Percentiles rank a stretch among this genome's conserved stretches.
Conservation (phyloP, 2,888 invertebrate species). For the Idaea biselata region DNA sequence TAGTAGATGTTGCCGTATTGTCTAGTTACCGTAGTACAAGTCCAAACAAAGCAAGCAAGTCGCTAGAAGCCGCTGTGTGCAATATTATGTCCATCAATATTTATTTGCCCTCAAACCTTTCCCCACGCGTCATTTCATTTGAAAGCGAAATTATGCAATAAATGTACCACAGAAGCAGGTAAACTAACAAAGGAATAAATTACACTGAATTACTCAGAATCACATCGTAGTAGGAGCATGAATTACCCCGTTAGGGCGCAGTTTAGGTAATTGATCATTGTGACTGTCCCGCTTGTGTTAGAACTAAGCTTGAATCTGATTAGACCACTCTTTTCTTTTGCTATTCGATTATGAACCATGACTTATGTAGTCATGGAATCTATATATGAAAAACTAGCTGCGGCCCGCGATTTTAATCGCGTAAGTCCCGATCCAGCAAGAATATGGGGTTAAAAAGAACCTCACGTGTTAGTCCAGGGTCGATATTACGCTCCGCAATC, state of each 20-base stretch:
- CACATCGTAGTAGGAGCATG: neutral
- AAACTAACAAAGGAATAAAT: slow-evolving; percentile 22
- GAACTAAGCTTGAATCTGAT: neutral
- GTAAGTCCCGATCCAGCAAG: too few species aligned
- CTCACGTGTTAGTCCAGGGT: too few species aligned
- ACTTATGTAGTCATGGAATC: too few species aligned
- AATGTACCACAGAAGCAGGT: slow-evolving; percentile 9
- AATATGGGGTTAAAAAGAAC: too few species aligned
- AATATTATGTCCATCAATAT: neutral
- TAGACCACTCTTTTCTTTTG: neutral
- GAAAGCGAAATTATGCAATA: slow-evolving; percentile 17
- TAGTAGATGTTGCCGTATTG: too few species aligned
- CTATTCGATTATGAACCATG: too few species aligned
- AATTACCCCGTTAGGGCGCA: neutral
- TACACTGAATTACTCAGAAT: slow-evolving; percentile 4
- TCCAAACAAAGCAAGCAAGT: too few species aligned
- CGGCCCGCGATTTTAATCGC: too few species aligned
- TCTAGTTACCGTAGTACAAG: too few species aligned
- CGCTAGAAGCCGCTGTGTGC: too few species aligned
- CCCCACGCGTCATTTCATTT: neutral
- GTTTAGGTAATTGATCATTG: slow-evolving; percentile 13
- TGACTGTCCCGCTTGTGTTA: neutral
- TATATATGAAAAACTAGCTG: too few species aligned
- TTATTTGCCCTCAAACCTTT: neutral
- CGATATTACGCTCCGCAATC: too few species aligned